phyloP scores from a whole-genome alignment of 1,140 invertebrate genomes.

The Drosophila chauvacae region DNA sequence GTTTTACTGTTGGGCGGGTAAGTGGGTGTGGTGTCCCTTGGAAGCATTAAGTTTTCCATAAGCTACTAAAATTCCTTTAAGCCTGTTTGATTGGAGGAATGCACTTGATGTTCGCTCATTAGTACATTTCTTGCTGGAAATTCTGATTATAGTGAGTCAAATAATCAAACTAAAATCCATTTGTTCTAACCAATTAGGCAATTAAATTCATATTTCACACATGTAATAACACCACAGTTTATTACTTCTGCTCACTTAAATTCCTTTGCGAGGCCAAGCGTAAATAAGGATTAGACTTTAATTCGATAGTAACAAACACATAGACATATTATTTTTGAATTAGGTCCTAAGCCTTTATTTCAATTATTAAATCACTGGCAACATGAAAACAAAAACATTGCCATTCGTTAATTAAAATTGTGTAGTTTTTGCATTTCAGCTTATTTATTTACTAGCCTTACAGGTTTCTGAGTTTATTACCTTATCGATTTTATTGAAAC shows the following conservation, averaged over 20 bases:
- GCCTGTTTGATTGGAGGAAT: background rate
- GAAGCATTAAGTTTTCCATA: too few species aligned
- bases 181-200: conserved; percentile 5
- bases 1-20: background rate
- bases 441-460: conserved; percentile 55
- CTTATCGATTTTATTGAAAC: conserved; percentile 55
- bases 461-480: conserved; percentile 56
- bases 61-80: conserved; percentile 9
- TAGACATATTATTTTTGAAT: background rate
- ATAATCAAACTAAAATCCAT: background rate
- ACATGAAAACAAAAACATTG: conserved; percentile 19
- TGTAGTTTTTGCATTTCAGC: conserved; percentile 37
- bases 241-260: conserved; percentile 1
- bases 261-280: background rate
- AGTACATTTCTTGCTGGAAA: background rate
- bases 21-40: background rate
- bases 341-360: background rate
- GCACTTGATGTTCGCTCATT: background rate
- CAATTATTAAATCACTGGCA: conserved; percentile 39
- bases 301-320: background rate
- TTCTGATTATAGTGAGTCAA: too few species aligned
- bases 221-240: conserved; percentile 5
- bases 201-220: conserved; percentile 12
- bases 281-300: conserved; percentile 4
- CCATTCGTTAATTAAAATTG: conserved; percentile 52